Percentiles rank a stretch among this genome's conserved stretches.
Conservation (phyloP, 2,888 invertebrate species). For the Hipparchia sbordonii region DNA sequence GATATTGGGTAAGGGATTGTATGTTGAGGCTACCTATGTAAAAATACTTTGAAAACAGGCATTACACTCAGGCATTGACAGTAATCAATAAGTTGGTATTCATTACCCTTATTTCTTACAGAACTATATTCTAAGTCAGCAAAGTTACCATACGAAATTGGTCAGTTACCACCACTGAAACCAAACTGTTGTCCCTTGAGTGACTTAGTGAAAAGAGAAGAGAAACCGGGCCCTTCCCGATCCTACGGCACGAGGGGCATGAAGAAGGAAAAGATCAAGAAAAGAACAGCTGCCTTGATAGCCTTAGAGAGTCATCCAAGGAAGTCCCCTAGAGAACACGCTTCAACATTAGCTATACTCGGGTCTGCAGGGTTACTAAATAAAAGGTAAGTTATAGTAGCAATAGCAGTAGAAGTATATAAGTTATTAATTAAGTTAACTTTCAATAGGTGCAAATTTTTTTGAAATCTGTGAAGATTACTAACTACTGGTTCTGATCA, state of each 20-base stretch:
- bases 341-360: slow-evolving; percentile 92
- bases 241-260: slow-evolving; percentile 71
- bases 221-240: slow-evolving; percentile 67
- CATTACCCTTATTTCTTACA: slow-evolving; percentile 56
- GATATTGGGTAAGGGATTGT: no score
- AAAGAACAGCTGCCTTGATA: slow-evolving; percentile 59
- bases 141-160: slow-evolving; percentile 90
- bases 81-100: slow-evolving; percentile 4
- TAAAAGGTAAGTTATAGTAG: slow-evolving; percentile 47
- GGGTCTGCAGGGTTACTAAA: slow-evolving; percentile 84
- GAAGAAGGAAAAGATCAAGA: slow-evolving; percentile 66
- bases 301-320: slow-evolving; percentile 85
- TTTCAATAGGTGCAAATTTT: no score
- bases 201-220: slow-evolving; percentile 72
- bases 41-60: no score
- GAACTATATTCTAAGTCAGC: slow-evolving; percentile 84
- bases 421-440: no score
- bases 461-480: no score
- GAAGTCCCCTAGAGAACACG: slow-evolving; percentile 94
- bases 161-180: slow-evolving; percentile 84
- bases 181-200: slow-evolving; percentile 80
- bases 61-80: background rate
- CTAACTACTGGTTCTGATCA: no score
- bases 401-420: no score
- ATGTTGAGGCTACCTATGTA: no score